A percentile compares a stretch with the other conserved stretches of the same genome.
Evolutionary conservation across 2,797 vertebrate species (phyloP).

Genomic region (Tinamus major): DNA sequence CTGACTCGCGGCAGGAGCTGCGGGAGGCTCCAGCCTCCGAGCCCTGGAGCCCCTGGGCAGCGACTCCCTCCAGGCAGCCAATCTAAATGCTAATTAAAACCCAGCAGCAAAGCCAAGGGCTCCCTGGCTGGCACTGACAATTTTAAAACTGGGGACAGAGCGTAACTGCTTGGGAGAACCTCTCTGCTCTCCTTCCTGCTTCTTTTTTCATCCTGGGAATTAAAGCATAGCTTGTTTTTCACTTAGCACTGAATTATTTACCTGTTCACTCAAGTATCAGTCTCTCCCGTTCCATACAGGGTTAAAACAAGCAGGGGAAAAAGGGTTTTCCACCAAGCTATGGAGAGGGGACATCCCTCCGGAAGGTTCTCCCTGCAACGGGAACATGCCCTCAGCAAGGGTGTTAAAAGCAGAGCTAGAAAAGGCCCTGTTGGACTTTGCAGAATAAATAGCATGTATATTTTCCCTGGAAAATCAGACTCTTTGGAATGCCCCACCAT

Average conservation of each 20-base stretch:
- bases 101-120: constrained; percentile 9
- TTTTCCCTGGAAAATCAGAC: background rate
- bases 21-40: background rate
- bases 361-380: accelerated
- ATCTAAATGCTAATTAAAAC: constrained; percentile 77
- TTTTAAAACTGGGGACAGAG: background rate
- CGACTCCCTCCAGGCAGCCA: constrained; percentile 60
- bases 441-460: background rate
- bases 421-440: background rate
- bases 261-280: background rate
- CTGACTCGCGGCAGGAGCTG: constrained; percentile 14
- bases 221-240: background rate
- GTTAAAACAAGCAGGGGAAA: background rate
- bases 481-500: background rate
- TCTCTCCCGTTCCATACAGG: accelerated
- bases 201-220: background rate
- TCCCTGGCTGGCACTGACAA: background rate
- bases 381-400: background rate
- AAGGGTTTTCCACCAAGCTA: background rate
- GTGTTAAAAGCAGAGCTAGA: background rate
- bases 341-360: background rate
- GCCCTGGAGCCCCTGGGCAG: constrained; percentile 1
- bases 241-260: background rate
- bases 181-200: background rate
- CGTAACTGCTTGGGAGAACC: background rate